These are phyloP conservation scores for Tenodera sinensis DNA, from an alignment of 2,888 invertebrate species.

Conservation along the genomic window DNA sequence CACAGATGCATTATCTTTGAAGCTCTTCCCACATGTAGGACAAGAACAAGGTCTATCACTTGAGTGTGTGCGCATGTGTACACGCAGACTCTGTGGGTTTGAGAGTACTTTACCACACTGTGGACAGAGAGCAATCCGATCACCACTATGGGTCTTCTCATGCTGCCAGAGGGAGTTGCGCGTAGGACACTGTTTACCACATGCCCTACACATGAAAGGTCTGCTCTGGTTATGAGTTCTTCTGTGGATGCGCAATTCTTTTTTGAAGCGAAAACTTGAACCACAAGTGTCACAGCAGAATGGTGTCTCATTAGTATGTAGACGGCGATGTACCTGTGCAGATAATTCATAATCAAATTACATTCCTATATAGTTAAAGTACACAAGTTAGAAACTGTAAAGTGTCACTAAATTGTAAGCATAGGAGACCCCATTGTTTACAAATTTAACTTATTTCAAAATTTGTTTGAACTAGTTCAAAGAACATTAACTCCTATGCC, in stretches of 20 bases:
- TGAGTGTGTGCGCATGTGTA: conserved; percentile 28
- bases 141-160: conserved; percentile 20
- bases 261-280: conserved; percentile 23
- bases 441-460: too few relatives aligned
- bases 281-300: conserved; percentile 17
- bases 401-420: too few relatives aligned
- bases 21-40: conserved; percentile 23
- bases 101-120: conserved; percentile 29
- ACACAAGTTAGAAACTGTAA: too few relatives aligned
- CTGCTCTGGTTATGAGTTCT: conserved; percentile 7
- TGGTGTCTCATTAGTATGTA: conserved; percentile 28
- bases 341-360: too few relatives aligned
- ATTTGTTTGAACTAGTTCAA: too few relatives aligned
- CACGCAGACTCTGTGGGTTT: conserved; percentile 27
- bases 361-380: too few relatives aligned
- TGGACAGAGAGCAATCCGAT: conserved; percentile 23
- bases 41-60: conserved; percentile 25
- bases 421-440: too few relatives aligned
- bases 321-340: conserved; percentile 7
- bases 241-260: conserved; percentile 22
- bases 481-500: too few relatives aligned
- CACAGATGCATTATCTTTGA: conserved; percentile 25
- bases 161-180: conserved; percentile 26
- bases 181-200: conserved; percentile 17
- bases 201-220: conserved; percentile 17